Evolutionary conservation across 2,797 vertebrate genomes (phyloP).

Genomic region (Hippoglossus hippoglossus): DNA sequence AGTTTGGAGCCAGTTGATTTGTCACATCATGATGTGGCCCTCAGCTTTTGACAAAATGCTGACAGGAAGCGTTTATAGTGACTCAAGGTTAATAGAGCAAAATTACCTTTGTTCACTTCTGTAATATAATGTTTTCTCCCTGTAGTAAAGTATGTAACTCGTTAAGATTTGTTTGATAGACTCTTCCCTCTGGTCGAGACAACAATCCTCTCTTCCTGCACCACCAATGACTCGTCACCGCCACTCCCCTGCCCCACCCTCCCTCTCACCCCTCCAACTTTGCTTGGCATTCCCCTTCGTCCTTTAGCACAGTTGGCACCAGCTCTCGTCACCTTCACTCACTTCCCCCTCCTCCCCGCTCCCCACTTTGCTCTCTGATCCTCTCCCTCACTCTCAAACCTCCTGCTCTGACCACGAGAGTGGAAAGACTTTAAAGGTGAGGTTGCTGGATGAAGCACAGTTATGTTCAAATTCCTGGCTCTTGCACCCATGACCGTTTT

Average conservation of each 20-base stretch:
- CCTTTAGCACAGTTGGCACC: slow-evolving; percentile 78
- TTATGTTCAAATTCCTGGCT: neutral
- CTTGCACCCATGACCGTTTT: slow-evolving; percentile 6
- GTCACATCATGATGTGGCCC: slow-evolving; percentile 19
- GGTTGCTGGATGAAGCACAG: slow-evolving; percentile 11
- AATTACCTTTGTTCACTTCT: neutral
- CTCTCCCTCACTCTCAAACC: slow-evolving; percentile 33
- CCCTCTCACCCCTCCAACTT: slow-evolving; percentile 37
- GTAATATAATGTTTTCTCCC: neutral
- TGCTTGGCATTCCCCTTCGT: slow-evolving; percentile 60
- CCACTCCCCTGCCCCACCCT: slow-evolving; percentile 28
- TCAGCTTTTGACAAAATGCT: slow-evolving; percentile 8
- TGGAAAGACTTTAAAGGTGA: slow-evolving; percentile 15
- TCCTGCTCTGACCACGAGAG: slow-evolving; percentile 21
- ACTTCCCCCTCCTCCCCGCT: neutral
- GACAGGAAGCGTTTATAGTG: slow-evolving; percentile 1
- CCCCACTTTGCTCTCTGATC: slow-evolving; percentile 31
- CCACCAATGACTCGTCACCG: slow-evolving; percentile 28
- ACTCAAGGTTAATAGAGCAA: slow-evolving; percentile 4
- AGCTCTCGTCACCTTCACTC: slow-evolving; percentile 35
- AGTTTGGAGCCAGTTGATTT: slow-evolving; percentile 31
- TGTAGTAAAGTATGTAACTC: neutral
- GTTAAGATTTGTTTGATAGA: slow-evolving; percentile 5
- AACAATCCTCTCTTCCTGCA: slow-evolving; percentile 19
- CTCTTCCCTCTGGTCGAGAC: slow-evolving; percentile 6